phyloP scores from a whole-genome alignment of 1,140 invertebrate genomes.

The Heliconius hermathena region DNA sequence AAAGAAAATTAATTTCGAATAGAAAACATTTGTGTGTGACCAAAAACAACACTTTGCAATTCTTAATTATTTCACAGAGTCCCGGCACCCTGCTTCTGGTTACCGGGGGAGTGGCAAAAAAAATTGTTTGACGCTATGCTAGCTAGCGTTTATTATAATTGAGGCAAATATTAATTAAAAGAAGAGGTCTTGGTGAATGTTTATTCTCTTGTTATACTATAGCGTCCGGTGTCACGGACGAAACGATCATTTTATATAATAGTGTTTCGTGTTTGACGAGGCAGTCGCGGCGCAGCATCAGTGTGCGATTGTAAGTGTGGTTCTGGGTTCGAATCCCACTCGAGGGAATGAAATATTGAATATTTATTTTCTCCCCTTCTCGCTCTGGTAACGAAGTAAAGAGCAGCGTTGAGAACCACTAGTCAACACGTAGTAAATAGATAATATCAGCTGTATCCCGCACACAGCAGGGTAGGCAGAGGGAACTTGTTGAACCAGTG shows the following conservation, averaged over 20 bases:
- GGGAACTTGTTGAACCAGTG: too few species aligned
- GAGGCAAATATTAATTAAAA: constrained; percentile 11
- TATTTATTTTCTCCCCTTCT: too few species aligned
- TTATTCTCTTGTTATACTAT: background rate
- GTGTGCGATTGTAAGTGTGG: too few species aligned
- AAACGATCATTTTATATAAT: too few species aligned
- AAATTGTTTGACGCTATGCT: constrained; percentile 4
- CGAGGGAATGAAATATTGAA: too few species aligned
- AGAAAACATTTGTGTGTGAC: constrained; percentile 21
- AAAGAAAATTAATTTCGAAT: constrained; percentile 13
- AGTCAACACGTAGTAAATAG: too few species aligned
- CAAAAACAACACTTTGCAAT: constrained; percentile 21
- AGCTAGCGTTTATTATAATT: constrained; percentile 10
- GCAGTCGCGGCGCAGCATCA: too few species aligned
- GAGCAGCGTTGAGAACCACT: background rate
- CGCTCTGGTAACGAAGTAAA: background rate
- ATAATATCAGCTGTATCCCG: too few species aligned
- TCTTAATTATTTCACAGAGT: constrained; percentile 27
- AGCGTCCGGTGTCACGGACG: too few species aligned
- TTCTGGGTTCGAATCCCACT: too few species aligned
- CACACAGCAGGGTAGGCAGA: too few species aligned
- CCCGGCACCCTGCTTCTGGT: background rate
- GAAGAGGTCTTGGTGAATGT: background rate
- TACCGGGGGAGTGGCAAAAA: background rate
- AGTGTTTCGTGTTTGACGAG: too few species aligned